Base-by-base conservation (phyloP, 2,113 vertebrate species). In the Tachuris rubrigastra region DNA sequence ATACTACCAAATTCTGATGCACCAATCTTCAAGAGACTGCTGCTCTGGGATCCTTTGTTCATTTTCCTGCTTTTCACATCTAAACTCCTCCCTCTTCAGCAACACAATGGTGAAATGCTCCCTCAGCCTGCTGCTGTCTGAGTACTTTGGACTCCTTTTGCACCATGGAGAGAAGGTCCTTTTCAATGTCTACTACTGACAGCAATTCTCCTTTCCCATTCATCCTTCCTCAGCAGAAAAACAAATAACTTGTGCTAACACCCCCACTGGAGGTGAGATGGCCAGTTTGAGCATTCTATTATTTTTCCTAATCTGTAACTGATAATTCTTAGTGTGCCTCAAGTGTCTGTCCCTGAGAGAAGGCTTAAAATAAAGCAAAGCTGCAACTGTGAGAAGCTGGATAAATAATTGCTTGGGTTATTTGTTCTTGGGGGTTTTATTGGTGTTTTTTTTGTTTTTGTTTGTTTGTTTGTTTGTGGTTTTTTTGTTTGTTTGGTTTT, bases 211-310 rank as follows among this genome's bases (percentile, higher is more conserved):
- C 85, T 75, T 91, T 95, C 60, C 88, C 74, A 83, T 65, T 53
- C 66, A 87, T 87, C 60, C 89, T 53, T 89, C 60, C 46, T 85
- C 41, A 62, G 66, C 77, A 95, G 91, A 94, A 58, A 95, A 97
- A 90, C 75, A 94, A 93, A 69, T 76, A 97, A 93, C 35, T 89
- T 52, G 62, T 33, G 55, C 35, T 80, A 86, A 96, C 74, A 79
- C 24, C 46, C 27, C 18, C 22, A 66, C 20, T 42, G 22, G 12
- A 73, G 87, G 47, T 60, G 30, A 81, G 18, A 68, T 27, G 49
- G 20, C n/a, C 76, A 79, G 42, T 60, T 49, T 55, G 39, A 67
- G 77, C 44, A 85, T 14, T 25, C 31, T 17, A 10, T 89, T 75
- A 49, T 76, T 89, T 65, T 82, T 23, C 16, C 27, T 82, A 23